A percentile compares a stretch with the other conserved stretches of the same genome.
These are phyloP conservation scores for Amazona ochrocephala DNA, from an alignment of 2,797 vertebrate genomes.

Conservation along the genomic window DNA sequence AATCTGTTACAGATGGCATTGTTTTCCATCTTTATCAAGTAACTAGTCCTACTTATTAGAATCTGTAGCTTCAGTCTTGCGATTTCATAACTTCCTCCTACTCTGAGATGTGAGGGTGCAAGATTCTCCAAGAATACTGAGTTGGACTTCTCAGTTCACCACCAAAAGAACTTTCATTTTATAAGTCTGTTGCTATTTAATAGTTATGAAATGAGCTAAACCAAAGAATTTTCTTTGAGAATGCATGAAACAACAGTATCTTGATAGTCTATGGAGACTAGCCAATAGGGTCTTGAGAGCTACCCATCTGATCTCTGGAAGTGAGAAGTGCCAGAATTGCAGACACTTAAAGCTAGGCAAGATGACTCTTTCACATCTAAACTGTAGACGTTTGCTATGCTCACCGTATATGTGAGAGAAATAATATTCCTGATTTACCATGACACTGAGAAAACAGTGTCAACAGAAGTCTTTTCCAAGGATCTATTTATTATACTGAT, in stretches of 20 bases:
- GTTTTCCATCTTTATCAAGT: not conserved
- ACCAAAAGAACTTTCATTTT: not conserved
- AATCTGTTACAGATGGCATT: not conserved
- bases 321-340: not conserved
- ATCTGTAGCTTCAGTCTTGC: not conserved
- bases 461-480: not conserved
- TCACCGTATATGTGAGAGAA: not conserved
- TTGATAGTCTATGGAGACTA: not conserved
- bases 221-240: not conserved
- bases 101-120: not conserved
- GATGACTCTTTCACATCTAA: not conserved
- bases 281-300: not conserved
- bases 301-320: not conserved
- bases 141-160: not conserved
- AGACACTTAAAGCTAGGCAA: not conserved
- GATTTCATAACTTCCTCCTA: not conserved
- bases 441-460: not conserved
- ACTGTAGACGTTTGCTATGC: not conserved
- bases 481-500: not conserved
- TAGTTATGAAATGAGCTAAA: not conserved
- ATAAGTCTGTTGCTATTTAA: not conserved
- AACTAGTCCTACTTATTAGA: not conserved
- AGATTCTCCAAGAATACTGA: not conserved
- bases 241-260: not conserved
- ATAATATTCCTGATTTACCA: not conserved